phyloP scores from a whole-genome alignment of 2,888 invertebrate genomes.

The Romanomermis culicivorax region DNA sequence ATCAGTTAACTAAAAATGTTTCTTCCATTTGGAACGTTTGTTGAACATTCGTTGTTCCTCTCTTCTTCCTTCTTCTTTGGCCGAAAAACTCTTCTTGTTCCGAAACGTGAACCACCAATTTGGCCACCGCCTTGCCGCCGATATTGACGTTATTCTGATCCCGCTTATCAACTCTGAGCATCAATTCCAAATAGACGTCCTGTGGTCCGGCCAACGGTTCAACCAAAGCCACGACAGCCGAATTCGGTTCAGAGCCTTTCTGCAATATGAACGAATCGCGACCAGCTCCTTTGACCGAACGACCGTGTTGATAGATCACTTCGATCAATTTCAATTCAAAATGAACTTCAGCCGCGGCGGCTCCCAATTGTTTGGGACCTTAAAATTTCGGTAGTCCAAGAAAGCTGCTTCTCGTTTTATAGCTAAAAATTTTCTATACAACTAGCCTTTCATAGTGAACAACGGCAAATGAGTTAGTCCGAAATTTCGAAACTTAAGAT shows the following conservation, averaged over 20 bases:
- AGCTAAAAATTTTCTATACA: no score
- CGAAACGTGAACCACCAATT: slow-evolving; percentile 31
- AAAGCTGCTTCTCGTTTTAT: no score
- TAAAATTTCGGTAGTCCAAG: no score
- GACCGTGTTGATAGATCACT: slow-evolving; percentile 26
- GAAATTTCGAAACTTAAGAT: slow-evolving; percentile 37
- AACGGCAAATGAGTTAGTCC: slow-evolving; percentile 63
- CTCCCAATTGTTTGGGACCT: no score
- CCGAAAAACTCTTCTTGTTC: slow-evolving; percentile 13
- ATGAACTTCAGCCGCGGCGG: slow-evolving; percentile 29
- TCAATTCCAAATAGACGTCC: slow-evolving; percentile 31
- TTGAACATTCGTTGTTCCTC: neutral
- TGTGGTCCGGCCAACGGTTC: slow-evolving; percentile 30
- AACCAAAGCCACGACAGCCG: slow-evolving; percentile 31
- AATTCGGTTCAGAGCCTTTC: slow-evolving; percentile 27
- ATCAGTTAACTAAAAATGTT: no score
- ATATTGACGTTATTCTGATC: slow-evolving; percentile 26
- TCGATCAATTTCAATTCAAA: slow-evolving; percentile 31
- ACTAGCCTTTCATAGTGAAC: slow-evolving; percentile 35
- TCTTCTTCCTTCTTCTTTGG: neutral
- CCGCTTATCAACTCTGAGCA: slow-evolving; percentile 29
- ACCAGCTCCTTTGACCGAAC: no score
- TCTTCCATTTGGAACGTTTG: no score
- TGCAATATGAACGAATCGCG: slow-evolving; percentile 31
- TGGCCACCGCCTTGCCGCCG: slow-evolving; percentile 32